Base-by-base conservation (phyloP, 2,888 invertebrate species). In the Anoplius nigerrimus region DNA sequence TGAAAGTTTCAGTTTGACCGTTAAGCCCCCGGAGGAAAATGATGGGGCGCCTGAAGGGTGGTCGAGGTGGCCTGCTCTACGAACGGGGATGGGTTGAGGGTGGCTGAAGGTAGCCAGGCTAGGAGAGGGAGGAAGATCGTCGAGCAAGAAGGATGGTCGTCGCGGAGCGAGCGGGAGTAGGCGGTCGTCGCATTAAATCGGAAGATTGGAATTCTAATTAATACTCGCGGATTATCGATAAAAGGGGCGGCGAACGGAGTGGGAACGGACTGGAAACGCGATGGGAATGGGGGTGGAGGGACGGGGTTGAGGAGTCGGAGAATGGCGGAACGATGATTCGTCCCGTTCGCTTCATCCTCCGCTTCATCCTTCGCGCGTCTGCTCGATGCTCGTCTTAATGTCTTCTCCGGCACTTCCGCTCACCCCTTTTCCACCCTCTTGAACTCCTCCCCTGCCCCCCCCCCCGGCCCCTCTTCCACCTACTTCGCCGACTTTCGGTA, bases 141-240 rank as follows among this genome's bases (percentile, higher is more conserved):
- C 4, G 22, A 62, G 48, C 62, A 62, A 67, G 72, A 61, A 46
- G 60, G 48, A 51, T 21, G 45, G 53, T 51, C 65, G 42, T 27
- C 66, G 59, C 51, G 42, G 21, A 20, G 4, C 27, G 54, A 43
- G 13, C 20, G 18, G 42, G 42, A n/a, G n/a, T n/a, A n/a, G 16
- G 16, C 11, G 65, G 48, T 72, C 71, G 71, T 68, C 77, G 75
- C 71, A 75, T 80, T 79, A 75, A 78, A 80, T 81, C 71, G 77
- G 74, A 76, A 75, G 82, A 84, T 83, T 80, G 85, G 82, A 85
- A 84, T 83, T 82, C 77, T 82, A 84, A 85, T 84, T 85, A 84
- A 84, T 82, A 79, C 80, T 75, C 75, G 72, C 72, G 63, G 76
- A 80, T 85, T 79, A 80, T 84, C 76, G 79, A 78, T 75, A 74